phyloP scores from a whole-genome alignment of 2,888 invertebrate genomes.

The Scaeva pyrastri region DNA sequence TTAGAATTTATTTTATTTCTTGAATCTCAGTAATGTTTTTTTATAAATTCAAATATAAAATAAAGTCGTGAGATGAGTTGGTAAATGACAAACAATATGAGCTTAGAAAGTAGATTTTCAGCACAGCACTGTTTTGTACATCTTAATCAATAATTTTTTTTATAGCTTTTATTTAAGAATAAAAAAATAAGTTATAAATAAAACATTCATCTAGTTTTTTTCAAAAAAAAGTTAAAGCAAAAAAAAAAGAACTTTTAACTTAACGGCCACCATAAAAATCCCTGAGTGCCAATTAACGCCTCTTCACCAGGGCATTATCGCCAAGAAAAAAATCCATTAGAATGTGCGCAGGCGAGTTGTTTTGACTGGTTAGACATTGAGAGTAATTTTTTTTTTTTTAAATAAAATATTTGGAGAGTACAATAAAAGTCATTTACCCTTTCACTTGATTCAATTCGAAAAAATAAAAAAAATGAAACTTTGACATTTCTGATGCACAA shows the following conservation, averaged over 20 bases:
- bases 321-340: not conserved
- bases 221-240: no score
- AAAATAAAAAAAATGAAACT: not conserved
- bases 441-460: not conserved
- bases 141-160: not conserved
- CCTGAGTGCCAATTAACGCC: constrained; percentile 3
- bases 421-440: not conserved
- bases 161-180: not conserved
- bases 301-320: not conserved
- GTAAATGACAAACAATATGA: no score
- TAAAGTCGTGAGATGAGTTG: no score
- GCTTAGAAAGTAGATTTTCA: not conserved
- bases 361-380: constrained; percentile 4
- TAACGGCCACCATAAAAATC: not conserved
- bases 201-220: not conserved
- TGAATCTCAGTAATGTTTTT: no score
- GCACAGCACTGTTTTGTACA: not conserved
- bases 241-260: not conserved
- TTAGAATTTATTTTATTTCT: no score
- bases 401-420: not conserved
- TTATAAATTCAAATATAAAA: no score
- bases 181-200: not conserved
- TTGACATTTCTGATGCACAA: not conserved
- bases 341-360: constrained; percentile 10
- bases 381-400: not conserved